These are phyloP conservation scores for Sclerodermus sp. DNA, from an alignment of 2,888 invertebrate species.

Conservation along the genomic window DNA sequence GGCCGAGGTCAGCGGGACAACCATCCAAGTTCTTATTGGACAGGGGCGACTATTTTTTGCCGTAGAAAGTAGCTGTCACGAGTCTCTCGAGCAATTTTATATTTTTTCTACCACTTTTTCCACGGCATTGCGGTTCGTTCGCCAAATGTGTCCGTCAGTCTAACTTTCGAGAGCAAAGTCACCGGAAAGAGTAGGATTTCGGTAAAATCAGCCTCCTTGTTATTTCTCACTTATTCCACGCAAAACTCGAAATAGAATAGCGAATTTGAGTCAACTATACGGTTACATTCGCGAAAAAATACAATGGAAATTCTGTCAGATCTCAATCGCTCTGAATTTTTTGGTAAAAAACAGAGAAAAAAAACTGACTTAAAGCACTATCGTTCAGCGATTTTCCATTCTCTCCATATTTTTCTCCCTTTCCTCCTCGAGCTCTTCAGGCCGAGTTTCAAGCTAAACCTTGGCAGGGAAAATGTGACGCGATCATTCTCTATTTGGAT, in stretches of 20 bases:
- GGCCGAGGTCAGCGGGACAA: conserved; percentile 45
- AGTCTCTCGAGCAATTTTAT: conserved; percentile 9
- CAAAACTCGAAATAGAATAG: too few relatives aligned
- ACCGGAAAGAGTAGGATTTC: conserved; percentile 27
- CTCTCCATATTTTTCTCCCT: too few relatives aligned
- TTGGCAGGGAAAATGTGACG: too few relatives aligned
- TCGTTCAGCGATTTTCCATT: too few relatives aligned
- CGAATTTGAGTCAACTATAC: too few relatives aligned
- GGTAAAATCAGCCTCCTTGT: conserved; percentile 23
- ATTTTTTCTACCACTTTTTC: conserved; percentile 4
- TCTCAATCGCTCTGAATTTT: not conserved
- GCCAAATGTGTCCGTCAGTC: conserved; percentile 5
- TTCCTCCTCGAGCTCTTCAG: too few relatives aligned
- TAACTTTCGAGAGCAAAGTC: conserved; percentile 16
- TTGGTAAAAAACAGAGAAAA: not conserved
- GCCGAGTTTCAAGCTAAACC: too few relatives aligned
- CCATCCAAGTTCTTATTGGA: conserved; percentile 39
- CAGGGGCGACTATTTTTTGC: conserved; percentile 39
- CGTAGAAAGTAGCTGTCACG: conserved; percentile 31
- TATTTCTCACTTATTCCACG: conserved; percentile 16
- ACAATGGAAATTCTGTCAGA: not conserved
- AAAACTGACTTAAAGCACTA: too few relatives aligned
- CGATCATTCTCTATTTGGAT: too few relatives aligned
- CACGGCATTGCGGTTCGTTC: conserved; percentile 16
- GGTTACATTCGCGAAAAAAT: not conserved